A percentile compares a stretch with the other conserved stretches of the same genome.
These are phyloP conservation scores for Procavia capensis DNA, from an alignment of 2,113 vertebrate genomes.

Conservation along the genomic window DNA sequence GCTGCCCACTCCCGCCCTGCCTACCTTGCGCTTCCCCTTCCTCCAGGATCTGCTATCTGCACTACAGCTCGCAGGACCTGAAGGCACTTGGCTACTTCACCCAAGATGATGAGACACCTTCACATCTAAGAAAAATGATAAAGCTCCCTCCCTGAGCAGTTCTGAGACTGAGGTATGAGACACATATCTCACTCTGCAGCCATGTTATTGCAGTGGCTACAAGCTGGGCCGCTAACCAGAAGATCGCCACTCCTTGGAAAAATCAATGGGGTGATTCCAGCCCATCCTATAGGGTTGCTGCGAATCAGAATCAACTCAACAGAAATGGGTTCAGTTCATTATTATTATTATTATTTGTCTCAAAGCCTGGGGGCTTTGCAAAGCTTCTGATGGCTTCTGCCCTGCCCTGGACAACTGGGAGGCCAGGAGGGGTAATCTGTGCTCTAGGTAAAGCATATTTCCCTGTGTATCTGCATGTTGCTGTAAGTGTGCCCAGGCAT, in stretches of 20 bases:
- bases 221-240: too few species aligned
- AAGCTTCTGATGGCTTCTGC: not conserved
- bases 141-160: not conserved
- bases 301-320: too few species aligned
- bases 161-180: not conserved
- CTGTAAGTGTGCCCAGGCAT: fast-evolving
- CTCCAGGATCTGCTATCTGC: slow-evolving; percentile 92
- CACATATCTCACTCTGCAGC: not conserved
- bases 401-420: not conserved
- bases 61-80: slow-evolving; percentile 92
- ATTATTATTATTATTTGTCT: too few species aligned
- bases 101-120: slow-evolving; percentile 92
- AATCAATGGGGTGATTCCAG: too few species aligned
- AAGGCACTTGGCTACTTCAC: slow-evolving; percentile 94
- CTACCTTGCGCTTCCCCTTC: not conserved
- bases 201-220: too few species aligned
- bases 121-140: slow-evolving; percentile 94
- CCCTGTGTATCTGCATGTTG: not conserved
- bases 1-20: fast-evolving
- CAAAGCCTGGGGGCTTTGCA: not conserved
- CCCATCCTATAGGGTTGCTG: too few species aligned
- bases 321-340: too few species aligned
- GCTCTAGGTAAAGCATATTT: not conserved
- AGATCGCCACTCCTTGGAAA: too few species aligned
- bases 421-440: not conserved